Evolutionary conservation across 2,113 vertebrate species (phyloP), one percentile per base, ranked within the genome.

Genomic region (Seriola quinqueradiata): DNA sequence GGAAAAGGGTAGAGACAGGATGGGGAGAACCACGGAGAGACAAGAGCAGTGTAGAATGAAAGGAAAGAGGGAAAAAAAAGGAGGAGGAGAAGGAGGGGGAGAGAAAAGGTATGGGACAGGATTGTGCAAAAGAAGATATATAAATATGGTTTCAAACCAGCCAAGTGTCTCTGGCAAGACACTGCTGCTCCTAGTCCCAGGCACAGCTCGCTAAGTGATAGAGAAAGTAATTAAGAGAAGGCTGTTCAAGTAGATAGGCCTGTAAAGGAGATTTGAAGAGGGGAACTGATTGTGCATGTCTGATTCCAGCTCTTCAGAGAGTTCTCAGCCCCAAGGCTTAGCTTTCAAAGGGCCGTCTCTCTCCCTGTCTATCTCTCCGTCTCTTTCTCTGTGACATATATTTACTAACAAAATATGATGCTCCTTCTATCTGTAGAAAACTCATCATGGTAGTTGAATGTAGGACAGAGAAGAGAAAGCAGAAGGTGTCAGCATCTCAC

Each of bases 151-250:
- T 82, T 86, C 77, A 69, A 84, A 85, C 61, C 89, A 92, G 91
- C 92, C 92, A 93, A 93, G 87, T 92, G 92, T 93, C 86, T 90
- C 84, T 93, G 92, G 91, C 90, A 93, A 84, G 84, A 84, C 71
- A 57, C 83, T 81, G 87, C 85, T 73, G 88, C 89, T 89, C 77
- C 63, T 75, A 67, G 90, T 91, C 89, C 87, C 90, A 88, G 87
- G 88, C 91, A 68, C 84, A 66, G 91, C 89, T 90, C 85, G 73
- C 91, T 93, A 92, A 94, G 93, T 95, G 94, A 94, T 92, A 89
- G 93, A 92, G 94, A 95, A 94, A 94, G 93, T 94, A 95, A 95
- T 95, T 95, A 95, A 95, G 92, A 93, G 93, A 89, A 92, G 92
- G 89, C 94, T 95, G 94, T 92, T 95, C 90, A 92, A 94, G 93